phyloP scores from a whole-genome alignment of 2,888 invertebrate species.

The Monopis laevigella region DNA sequence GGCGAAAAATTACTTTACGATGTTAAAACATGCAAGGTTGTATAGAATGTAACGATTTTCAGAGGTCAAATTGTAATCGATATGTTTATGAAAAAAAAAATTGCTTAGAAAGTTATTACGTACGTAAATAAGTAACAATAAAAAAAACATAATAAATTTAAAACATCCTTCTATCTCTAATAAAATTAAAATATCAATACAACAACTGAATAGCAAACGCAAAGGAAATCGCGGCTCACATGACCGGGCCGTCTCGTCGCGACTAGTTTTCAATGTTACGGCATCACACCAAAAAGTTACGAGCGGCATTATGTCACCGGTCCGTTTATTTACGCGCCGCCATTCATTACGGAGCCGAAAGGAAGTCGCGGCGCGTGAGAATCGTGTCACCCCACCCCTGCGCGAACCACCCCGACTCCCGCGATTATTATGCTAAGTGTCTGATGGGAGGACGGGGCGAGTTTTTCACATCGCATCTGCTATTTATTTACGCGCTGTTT shows the following conservation, averaged over 20 bases:
- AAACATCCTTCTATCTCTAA: no score
- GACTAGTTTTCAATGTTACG: constrained; percentile 42
- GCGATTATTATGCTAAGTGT: constrained; percentile 66
- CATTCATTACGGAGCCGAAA: constrained; percentile 60
- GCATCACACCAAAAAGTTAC: constrained; percentile 17
- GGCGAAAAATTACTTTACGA: no score
- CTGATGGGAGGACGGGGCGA: constrained; percentile 55
- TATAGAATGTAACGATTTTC: no score
- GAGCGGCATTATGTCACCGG: constrained; percentile 38
- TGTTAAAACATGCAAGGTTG: no score
- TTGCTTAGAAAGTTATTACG: no score
- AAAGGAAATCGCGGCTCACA: constrained; percentile 18
- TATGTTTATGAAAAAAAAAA: no score
- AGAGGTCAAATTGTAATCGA: no score
- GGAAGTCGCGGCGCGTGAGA: constrained; percentile 60
- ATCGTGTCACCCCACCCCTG: constrained; percentile 50
- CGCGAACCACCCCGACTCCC: constrained; percentile 29
- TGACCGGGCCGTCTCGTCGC: constrained; percentile 17
- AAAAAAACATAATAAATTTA: no score
- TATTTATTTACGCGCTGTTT: constrained; percentile 63
- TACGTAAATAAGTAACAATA: no score
- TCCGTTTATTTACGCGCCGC: constrained; percentile 45
- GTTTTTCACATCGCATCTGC: constrained; percentile 63
- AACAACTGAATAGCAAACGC: no score
- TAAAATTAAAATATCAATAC: no score